Evolutionary conservation across 1,140 invertebrate genomes (phyloP).

Genomic region (Lepidurus apus): DNA sequence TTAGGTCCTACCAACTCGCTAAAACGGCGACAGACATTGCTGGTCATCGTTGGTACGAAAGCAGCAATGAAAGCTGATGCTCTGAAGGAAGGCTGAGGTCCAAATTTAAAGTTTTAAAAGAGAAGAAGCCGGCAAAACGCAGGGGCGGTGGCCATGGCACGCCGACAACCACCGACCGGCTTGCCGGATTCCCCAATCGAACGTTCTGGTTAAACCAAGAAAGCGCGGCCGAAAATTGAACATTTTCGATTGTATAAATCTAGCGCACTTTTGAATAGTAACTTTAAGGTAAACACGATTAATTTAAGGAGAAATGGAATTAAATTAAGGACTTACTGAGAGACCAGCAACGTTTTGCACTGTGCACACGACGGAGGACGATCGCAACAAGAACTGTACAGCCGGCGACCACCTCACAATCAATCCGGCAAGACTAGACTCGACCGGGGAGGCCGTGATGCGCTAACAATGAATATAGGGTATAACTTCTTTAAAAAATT

Average conservation of each 20-base stretch:
- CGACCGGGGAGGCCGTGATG: background rate
- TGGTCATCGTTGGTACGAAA: background rate
- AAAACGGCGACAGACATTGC: background rate
- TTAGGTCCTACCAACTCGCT: background rate
- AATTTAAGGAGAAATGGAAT: background rate
- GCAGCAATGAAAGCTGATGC: background rate
- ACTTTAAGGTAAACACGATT: background rate
- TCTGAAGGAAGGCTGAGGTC: background rate
- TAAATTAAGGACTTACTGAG: background rate
- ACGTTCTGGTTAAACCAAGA: background rate
- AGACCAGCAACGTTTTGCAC: conserved; percentile 17
- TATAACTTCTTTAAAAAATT: background rate
- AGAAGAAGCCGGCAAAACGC: background rate
- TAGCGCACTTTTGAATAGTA: background rate
- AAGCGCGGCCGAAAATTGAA: background rate
- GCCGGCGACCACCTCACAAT: conserved; percentile 8
- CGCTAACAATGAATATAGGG: background rate
- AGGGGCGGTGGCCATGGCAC: conserved; percentile 10
- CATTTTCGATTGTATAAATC: background rate
- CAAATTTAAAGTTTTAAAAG: background rate
- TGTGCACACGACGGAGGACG: conserved; percentile 15
- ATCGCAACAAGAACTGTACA: conserved; percentile 14
- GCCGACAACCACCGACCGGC: conserved; percentile 16
- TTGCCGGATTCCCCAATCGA: background rate
- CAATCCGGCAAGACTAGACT: conserved; percentile 2